phyloP scores from a whole-genome alignment of 2,888 invertebrate genomes.

The Philereme transversata region DNA sequence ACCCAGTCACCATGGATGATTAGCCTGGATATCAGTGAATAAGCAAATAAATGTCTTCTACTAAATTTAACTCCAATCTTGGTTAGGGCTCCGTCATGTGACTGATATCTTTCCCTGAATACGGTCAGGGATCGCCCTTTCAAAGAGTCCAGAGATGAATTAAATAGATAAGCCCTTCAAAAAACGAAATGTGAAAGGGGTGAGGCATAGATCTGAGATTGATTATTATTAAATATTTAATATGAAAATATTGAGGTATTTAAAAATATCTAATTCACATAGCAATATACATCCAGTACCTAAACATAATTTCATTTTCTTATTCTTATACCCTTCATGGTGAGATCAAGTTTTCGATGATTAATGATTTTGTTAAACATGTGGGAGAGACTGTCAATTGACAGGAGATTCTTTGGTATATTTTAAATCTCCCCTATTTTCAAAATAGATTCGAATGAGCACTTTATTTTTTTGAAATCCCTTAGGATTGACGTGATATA shows the following conservation, averaged over 20 bases:
- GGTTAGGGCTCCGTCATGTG: slow-evolving; percentile 73
- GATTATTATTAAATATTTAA: slow-evolving; percentile 18
- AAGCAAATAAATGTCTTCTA: slow-evolving; percentile 81
- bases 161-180: slow-evolving; percentile 77
- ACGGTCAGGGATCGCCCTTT: slow-evolving; percentile 74
- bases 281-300: not conserved
- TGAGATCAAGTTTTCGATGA: slow-evolving; percentile 65
- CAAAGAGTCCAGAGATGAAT: slow-evolving; percentile 81
- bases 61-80: slow-evolving; percentile 81
- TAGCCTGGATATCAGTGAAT: slow-evolving; percentile 68
- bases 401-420: slow-evolving; percentile 65
- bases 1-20: slow-evolving; percentile 67
- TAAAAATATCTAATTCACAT: slow-evolving; percentile 14
- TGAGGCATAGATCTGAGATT: slow-evolving; percentile 32
- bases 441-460: slow-evolving; percentile 54
- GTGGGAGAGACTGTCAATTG: slow-evolving; percentile 72
- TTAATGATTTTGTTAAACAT: slow-evolving; percentile 72
- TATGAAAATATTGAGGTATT: slow-evolving; percentile 5
- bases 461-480: slow-evolving; percentile 60
- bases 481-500: slow-evolving; percentile 48
- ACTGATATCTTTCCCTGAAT: slow-evolving; percentile 76
- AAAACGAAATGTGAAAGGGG: slow-evolving; percentile 70
- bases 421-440: slow-evolving; percentile 62
- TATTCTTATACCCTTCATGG: no score
- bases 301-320: not conserved